These are phyloP conservation scores for Zelleria hepariella DNA, from an alignment of 2,888 invertebrate genomes.

Conservation along the genomic window DNA sequence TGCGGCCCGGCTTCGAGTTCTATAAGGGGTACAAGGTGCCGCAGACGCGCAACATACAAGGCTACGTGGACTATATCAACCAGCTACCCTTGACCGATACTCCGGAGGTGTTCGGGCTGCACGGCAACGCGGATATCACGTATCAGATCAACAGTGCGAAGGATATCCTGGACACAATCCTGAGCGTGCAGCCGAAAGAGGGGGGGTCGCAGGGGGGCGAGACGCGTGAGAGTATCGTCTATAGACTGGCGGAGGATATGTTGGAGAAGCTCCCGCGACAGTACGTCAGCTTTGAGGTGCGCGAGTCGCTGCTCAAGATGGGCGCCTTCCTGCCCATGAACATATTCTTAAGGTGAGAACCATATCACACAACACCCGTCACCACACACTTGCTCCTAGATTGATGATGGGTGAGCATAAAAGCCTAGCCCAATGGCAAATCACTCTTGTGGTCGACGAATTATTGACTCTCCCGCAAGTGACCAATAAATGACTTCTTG, in stretches of 20 bases:
- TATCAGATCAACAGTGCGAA: constrained; percentile 98
- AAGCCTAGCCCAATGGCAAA: too few relatives aligned
- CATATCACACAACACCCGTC: neutral
- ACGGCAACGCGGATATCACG: constrained; percentile 96
- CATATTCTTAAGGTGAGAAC: constrained; percentile 82
- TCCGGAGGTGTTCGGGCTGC: constrained; percentile 97
- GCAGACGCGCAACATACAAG: constrained; percentile 78
- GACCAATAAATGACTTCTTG: too few relatives aligned
- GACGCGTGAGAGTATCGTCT: constrained; percentile 92
- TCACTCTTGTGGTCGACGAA: too few relatives aligned
- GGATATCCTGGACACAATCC: constrained; percentile 92
- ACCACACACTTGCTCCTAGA: too few relatives aligned
- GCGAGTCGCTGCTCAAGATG: constrained; percentile 91
- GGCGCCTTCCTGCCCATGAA: constrained; percentile 95
- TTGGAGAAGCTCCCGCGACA: constrained; percentile 81
- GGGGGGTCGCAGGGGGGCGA: constrained; percentile 92
- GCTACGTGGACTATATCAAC: constrained; percentile 90
- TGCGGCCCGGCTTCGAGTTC: constrained; percentile 92
- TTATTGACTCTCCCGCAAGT: too few relatives aligned
- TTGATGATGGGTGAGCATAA: too few relatives aligned
- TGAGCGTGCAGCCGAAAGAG: constrained; percentile 98
- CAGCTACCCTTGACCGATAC: constrained; percentile 87
- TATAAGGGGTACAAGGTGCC: constrained; percentile 95
- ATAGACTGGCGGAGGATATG: constrained; percentile 95
- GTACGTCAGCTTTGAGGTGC: constrained; percentile 91